Percentiles rank a stretch among this genome's conserved stretches.
Conservation (phyloP, 2,888 invertebrate species). For the Argyresthia albistria region DNA sequence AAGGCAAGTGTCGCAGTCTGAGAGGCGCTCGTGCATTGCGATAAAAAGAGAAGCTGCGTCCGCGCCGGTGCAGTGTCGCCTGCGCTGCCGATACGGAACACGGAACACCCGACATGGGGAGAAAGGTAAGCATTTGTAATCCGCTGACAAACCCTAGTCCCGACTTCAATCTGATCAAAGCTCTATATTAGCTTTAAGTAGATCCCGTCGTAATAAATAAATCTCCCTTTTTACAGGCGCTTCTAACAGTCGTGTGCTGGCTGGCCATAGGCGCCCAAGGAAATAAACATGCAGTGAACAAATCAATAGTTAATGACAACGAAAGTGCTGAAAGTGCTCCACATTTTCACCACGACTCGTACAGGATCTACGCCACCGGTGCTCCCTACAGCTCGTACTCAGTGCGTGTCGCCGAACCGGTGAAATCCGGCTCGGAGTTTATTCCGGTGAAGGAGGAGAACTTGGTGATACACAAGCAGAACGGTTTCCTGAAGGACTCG, state of each 20-base stretch:
- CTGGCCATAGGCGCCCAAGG: slow-evolving; percentile 18
- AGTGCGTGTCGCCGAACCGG: slow-evolving; percentile 26
- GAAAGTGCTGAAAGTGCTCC: slow-evolving; percentile 42
- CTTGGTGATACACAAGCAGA: slow-evolving; percentile 29
- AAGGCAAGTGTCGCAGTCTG: not conserved
- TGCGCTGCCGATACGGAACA: slow-evolving; percentile 34
- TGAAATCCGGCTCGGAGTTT: slow-evolving; percentile 28
- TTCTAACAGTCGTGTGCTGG: slow-evolving; percentile 39
- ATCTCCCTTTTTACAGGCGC: slow-evolving; percentile 34
- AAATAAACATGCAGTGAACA: slow-evolving; percentile 24
- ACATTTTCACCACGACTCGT: slow-evolving; percentile 39
- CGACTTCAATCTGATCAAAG: not conserved
- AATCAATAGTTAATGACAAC: slow-evolving; percentile 32
- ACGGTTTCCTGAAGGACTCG: slow-evolving; percentile 48
- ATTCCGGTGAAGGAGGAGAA: slow-evolving; percentile 39
- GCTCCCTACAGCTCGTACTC: slow-evolving; percentile 43
- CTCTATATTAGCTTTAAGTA: no score
- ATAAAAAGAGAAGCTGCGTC: slow-evolving; percentile 44
- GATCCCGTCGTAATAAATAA: slow-evolving; percentile 2
- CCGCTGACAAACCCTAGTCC: slow-evolving; percentile 24
- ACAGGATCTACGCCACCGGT: slow-evolving; percentile 48
- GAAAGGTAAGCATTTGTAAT: slow-evolving; percentile 43
- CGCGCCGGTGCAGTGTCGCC: slow-evolving; percentile 49
- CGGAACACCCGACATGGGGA: slow-evolving; percentile 46
- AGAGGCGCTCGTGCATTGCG: slow-evolving; percentile 8